A percentile compares a stretch with the other conserved stretches of the same genome.
Conservation (phyloP, 2,888 invertebrate species). For the Phlogophora meticulosa region DNA sequence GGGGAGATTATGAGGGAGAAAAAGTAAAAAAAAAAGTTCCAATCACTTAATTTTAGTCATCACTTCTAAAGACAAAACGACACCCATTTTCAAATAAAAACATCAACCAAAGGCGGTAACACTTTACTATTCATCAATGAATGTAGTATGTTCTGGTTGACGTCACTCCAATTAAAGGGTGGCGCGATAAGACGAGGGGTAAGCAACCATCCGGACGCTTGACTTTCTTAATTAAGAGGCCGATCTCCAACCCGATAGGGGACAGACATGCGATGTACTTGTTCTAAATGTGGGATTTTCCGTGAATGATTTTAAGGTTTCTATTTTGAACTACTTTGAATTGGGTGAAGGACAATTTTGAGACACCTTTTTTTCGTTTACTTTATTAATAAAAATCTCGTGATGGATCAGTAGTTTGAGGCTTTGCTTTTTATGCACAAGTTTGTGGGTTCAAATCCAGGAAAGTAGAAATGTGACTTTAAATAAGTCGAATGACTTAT, state of each 20-base stretch:
- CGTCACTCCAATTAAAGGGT: slow-evolving; percentile 67
- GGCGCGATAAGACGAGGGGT: slow-evolving; percentile 61
- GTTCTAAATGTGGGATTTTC: slow-evolving; percentile 43
- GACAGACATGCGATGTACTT: slow-evolving; percentile 52
- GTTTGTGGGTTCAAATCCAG: too few species aligned
- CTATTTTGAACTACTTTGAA: not conserved
- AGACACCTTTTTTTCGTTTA: not conserved
- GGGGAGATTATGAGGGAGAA: too few species aligned
- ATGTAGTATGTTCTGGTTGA: slow-evolving; percentile 53
- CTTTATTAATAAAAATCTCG: too few species aligned
- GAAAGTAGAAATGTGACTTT: too few species aligned
- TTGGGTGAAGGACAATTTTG: not conserved
- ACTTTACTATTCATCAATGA: slow-evolving; percentile 46
- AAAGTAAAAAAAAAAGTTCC: too few species aligned
- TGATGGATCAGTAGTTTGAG: too few species aligned
- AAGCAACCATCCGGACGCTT: slow-evolving; percentile 59
- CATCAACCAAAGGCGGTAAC: slow-evolving; percentile 17
- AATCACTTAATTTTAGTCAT: not conserved
- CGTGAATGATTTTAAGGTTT: slow-evolving; percentile 16
- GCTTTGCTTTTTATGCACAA: too few species aligned
- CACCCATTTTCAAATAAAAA: slow-evolving; percentile 8
- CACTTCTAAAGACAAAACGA: not conserved
- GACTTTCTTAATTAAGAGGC: slow-evolving; percentile 66
- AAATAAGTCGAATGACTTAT: too few species aligned
- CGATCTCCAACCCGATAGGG: slow-evolving; percentile 57